phyloP scores from a whole-genome alignment of 2,888 invertebrate species.

The Tinea pellionella region DNA sequence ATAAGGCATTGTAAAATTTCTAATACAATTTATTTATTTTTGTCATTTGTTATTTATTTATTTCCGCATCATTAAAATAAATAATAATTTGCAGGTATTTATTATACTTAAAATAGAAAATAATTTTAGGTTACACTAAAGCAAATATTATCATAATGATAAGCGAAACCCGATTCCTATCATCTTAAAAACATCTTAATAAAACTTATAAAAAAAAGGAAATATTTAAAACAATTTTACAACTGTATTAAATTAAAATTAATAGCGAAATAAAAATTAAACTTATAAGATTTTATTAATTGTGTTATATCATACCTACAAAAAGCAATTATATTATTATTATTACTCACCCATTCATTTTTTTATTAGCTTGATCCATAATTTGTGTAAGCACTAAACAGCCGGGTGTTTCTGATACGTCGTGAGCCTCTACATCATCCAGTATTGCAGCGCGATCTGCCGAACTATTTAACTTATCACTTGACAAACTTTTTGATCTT shows the following conservation, averaged over 20 bases:
- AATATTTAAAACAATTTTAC: too few species aligned
- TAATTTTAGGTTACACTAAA: background rate
- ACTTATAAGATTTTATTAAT: background rate
- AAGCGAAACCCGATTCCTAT: background rate
- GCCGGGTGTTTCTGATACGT: slow-evolving; percentile 56
- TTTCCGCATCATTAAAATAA: too few species aligned
- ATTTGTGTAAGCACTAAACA: slow-evolving; percentile 34
- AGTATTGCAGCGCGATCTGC: slow-evolving; percentile 57
- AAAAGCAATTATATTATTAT: background rate
- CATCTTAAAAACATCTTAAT: background rate
- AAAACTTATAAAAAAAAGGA: too few species aligned
- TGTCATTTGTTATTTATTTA: too few species aligned
- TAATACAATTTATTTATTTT: too few species aligned
- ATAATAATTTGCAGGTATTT: too few species aligned
- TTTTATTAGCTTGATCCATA: slow-evolving; percentile 29
- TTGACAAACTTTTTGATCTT: slow-evolving; percentile 59
- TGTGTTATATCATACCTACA: background rate
- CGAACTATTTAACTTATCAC: slow-evolving; percentile 60
- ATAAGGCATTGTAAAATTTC: too few species aligned
- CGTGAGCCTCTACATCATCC: slow-evolving; percentile 54
- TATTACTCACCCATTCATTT: slow-evolving; percentile 40
- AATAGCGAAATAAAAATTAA: too few species aligned
- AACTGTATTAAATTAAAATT: background rate
- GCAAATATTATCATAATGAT: background rate
- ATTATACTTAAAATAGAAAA: too few species aligned